These are phyloP conservation scores for Paracanthobrama guichenoti DNA, from an alignment of 2,113 vertebrate species.

Conservation along the genomic window DNA sequence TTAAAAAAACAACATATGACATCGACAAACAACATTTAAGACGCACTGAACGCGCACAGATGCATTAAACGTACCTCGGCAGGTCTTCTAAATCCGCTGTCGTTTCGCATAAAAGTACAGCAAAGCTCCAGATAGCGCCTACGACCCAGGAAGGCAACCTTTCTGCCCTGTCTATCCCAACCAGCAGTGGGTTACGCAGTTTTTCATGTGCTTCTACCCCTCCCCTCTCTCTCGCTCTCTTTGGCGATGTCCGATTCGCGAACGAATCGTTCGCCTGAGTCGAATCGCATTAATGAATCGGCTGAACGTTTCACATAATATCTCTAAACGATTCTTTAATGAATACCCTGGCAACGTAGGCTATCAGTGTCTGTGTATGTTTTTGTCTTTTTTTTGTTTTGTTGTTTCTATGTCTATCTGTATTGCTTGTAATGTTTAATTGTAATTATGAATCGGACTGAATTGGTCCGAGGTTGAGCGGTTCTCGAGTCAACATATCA, in stretches of 20 bases:
- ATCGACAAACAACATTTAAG: slow-evolving; percentile 16
- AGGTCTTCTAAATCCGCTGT: slow-evolving; percentile 58
- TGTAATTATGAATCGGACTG: neutral
- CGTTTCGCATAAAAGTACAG: slow-evolving; percentile 65
- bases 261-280: neutral
- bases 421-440: too few relatives aligned
- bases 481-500: neutral
- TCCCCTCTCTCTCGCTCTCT: slow-evolving; percentile 40
- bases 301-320: neutral
- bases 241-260: neutral
- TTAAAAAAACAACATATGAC: slow-evolving; percentile 41
- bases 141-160: slow-evolving; percentile 57
- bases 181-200: slow-evolving; percentile 66
- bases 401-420: too few relatives aligned
- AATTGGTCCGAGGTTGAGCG: neutral
- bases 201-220: slow-evolving; percentile 55
- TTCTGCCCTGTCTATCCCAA: slow-evolving; percentile 61
- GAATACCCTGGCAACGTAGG: too few relatives aligned
- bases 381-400: too few relatives aligned
- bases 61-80: slow-evolving; percentile 62
- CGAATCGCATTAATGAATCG: neutral
- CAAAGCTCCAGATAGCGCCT: slow-evolving; percentile 58
- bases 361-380: too few relatives aligned
- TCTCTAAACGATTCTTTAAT: neutral
- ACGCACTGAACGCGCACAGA: neutral